Conservation (phyloP, 2,797 vertebrate genomes). For the Cyprinodon diabolis region DNA sequence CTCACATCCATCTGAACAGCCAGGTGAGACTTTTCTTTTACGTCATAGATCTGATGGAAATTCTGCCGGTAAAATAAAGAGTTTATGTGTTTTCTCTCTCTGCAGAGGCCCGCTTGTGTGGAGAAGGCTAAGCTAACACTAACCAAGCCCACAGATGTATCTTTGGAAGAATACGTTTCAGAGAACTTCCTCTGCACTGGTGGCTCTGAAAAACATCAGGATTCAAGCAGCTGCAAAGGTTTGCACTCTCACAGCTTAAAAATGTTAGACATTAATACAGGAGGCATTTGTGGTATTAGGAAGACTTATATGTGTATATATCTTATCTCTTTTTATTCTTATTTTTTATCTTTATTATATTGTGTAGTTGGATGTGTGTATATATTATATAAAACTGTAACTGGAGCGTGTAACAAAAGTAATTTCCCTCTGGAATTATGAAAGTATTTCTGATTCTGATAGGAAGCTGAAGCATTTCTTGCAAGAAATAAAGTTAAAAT, state of each 20-base stretch:
- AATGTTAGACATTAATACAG: accelerated
- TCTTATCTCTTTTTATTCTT: too few species aligned
- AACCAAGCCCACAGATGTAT: constrained; percentile 47
- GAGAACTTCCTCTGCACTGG: constrained; percentile 78
- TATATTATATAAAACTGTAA: too few species aligned
- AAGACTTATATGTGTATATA: too few species aligned
- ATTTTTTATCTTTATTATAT: too few species aligned
- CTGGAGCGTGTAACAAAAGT: too few species aligned
- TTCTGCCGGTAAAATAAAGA: too few species aligned
- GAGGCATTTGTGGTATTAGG: neutral
- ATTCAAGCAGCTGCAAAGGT: constrained; percentile 77
- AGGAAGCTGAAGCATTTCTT: too few species aligned
- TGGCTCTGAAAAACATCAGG: constrained; percentile 46
- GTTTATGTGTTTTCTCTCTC: neutral
- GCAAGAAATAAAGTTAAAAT: too few species aligned
- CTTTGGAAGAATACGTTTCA: constrained; percentile 73
- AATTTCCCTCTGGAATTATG: too few species aligned
- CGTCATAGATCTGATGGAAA: neutral
- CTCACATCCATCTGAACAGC: constrained; percentile 76
- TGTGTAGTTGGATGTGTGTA: too few species aligned
- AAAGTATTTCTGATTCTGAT: too few species aligned
- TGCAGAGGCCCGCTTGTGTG: constrained; percentile 74
- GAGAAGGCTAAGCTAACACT: constrained; percentile 59
- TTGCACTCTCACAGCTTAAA: neutral
- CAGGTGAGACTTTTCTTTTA: constrained; percentile 67